phyloP scores from a whole-genome alignment of 2,113 vertebrate genomes.

The Ciconia maguari region DNA sequence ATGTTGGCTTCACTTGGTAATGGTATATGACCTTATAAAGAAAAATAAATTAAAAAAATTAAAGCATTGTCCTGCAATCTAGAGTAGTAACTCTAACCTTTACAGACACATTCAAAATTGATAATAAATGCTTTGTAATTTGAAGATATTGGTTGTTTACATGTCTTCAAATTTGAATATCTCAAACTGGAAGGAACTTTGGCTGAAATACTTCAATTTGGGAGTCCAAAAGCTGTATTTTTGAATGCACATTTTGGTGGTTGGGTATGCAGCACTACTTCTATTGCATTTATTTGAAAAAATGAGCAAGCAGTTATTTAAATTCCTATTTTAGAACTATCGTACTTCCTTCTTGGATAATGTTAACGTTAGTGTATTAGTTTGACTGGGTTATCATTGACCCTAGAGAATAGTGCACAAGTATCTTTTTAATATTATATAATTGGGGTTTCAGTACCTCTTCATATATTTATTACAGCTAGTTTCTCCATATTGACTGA shows the following conservation, averaged over 20 bases:
- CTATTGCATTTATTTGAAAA: neutral
- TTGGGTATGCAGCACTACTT: neutral
- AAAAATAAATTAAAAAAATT: neutral
- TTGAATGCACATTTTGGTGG: neutral
- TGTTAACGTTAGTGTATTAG: neutral
- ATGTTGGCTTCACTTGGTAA: neutral
- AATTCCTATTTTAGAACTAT: neutral
- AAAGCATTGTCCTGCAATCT: neutral
- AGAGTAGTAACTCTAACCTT: neutral
- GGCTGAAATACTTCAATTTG: neutral
- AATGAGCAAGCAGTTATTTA: neutral
- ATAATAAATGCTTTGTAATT: neutral
- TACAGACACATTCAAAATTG: neutral
- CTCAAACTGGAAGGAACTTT: neutral
- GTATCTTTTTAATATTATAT: neutral
- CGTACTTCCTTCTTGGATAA: neutral
- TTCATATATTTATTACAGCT: neutral
- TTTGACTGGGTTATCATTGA: neutral
- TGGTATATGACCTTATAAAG: neutral
- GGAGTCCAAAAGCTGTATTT: neutral
- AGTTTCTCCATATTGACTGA: neutral
- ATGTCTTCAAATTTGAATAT: neutral
- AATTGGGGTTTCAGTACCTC: neutral
- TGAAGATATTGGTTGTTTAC: neutral
- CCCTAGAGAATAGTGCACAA: neutral